Evolutionary conservation across 1,140 invertebrate genomes (phyloP).

Genomic region (Drosophila baimaii): DNA sequence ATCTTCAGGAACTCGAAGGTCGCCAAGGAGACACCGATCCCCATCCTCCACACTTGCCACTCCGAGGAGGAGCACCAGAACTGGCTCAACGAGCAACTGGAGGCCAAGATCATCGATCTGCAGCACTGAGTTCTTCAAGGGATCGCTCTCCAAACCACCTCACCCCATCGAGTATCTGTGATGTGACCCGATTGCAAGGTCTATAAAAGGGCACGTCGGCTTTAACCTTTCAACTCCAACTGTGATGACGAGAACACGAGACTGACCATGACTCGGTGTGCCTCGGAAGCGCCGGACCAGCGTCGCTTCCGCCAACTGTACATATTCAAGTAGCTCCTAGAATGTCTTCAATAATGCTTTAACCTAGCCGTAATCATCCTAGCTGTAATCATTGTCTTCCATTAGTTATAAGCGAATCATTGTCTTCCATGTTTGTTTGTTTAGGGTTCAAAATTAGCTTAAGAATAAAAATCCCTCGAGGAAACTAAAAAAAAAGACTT

Average conservation of each 20-base stretch:
- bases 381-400: slow-evolving; percentile 75
- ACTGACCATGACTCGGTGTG: slow-evolving; percentile 45
- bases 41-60: slow-evolving; percentile 22
- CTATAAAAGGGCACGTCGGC: slow-evolving; percentile 48
- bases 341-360: slow-evolving; percentile 40
- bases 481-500: slow-evolving; percentile 29
- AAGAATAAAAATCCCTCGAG: slow-evolving; percentile 48
- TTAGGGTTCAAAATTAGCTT: slow-evolving; percentile 49
- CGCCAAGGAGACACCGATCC: slow-evolving; percentile 10
- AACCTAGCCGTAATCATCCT: slow-evolving; percentile 16
- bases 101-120: slow-evolving; percentile 27
- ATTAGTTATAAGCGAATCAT: slow-evolving; percentile 56
- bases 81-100: slow-evolving; percentile 72
- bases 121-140: slow-evolving; percentile 18
- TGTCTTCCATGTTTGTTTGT: slow-evolving; percentile 73
- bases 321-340: slow-evolving; percentile 27
- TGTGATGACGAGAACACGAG: slow-evolving; percentile 68
- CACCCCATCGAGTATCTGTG: slow-evolving; percentile 52
- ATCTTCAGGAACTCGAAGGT: slow-evolving; percentile 52
- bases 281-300: slow-evolving; percentile 12
- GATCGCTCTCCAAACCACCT: background rate
- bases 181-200: slow-evolving; percentile 48
- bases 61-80: slow-evolving; percentile 74
- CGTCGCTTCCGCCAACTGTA: slow-evolving; percentile 49
- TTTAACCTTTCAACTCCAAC: slow-evolving; percentile 53